phyloP scores from a whole-genome alignment of 2,888 invertebrate genomes.

The Drosophila infuscata region DNA sequence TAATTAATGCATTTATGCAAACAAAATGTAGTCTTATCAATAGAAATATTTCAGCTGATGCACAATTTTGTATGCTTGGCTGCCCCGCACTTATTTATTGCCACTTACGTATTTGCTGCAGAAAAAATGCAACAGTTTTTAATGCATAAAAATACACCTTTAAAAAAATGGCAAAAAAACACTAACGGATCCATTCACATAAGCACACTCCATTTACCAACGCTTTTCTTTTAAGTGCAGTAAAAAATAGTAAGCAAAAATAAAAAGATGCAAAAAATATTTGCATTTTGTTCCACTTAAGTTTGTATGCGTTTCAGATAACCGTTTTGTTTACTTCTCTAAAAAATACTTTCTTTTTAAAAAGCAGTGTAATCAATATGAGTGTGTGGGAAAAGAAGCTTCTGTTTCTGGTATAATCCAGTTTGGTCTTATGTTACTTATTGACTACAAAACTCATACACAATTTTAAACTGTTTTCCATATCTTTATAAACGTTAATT shows the following conservation, averaged over 20 bases:
- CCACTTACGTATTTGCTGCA: conserved; percentile 48
- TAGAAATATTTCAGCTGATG: conserved; percentile 27
- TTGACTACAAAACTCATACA: neutral
- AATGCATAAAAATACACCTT: conserved; percentile 37
- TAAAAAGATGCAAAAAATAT: conserved; percentile 35
- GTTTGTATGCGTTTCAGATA: conserved; percentile 59
- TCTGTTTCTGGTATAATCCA: neutral
- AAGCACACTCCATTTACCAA: conserved; percentile 34
- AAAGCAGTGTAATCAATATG: neutral
- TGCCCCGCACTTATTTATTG: conserved; percentile 50
- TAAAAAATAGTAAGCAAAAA: conserved; percentile 10
- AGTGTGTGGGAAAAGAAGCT: neutral
- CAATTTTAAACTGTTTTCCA: neutral
- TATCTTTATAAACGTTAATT: neutral
- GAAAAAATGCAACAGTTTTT: conserved; percentile 59
- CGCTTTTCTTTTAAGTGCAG: conserved; percentile 49
- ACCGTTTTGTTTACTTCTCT: conserved; percentile 36
- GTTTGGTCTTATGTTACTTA: neutral
- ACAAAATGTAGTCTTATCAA: conserved; percentile 34
- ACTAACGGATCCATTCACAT: conserved; percentile 39
- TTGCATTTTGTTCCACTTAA: conserved; percentile 51
- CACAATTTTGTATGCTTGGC: conserved; percentile 33
- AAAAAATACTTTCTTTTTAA: conserved; percentile 3
- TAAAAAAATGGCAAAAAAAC: conserved; percentile 39
- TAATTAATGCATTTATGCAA: conserved; percentile 19